phyloP scores from a whole-genome alignment of 2,113 vertebrate genomes.

The Calypte anna region DNA sequence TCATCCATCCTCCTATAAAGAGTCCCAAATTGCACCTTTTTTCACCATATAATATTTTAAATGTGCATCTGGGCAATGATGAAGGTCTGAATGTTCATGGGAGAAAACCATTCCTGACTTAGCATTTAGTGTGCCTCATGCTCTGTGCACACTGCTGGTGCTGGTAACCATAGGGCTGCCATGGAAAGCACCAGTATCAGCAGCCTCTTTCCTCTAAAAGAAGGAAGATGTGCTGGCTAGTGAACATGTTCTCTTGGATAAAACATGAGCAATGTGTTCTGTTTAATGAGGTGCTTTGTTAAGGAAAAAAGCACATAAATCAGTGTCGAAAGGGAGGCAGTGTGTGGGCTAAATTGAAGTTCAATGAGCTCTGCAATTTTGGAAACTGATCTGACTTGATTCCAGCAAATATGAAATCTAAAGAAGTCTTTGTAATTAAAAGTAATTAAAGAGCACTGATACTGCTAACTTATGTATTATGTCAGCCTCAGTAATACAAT shows the following conservation, averaged over 20 bases:
- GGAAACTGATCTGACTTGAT: conserved; percentile 36
- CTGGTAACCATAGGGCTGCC: neutral
- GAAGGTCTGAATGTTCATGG: neutral
- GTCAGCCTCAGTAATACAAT: conserved; percentile 29
- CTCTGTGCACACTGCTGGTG: neutral
- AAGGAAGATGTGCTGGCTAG: neutral
- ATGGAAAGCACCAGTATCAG: neutral
- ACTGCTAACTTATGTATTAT: neutral
- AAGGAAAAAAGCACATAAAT: conserved; percentile 52
- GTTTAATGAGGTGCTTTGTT: conserved; percentile 54
- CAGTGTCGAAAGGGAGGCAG: conserved; percentile 2
- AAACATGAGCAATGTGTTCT: neutral
- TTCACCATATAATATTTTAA: neutral
- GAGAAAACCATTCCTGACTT: neutral
- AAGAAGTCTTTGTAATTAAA: conserved; percentile 2
- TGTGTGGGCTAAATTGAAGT: neutral
- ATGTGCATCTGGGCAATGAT: neutral
- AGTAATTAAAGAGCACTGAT: conserved; percentile 13
- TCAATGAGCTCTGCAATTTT: neutral
- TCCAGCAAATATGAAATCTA: conserved; percentile 47
- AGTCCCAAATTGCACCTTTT: neutral
- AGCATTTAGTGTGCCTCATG: neutral
- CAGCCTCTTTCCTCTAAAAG: neutral
- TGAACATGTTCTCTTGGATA: conserved; percentile 7
- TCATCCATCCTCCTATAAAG: neutral